These are phyloP conservation scores for Neolamprologus longior DNA, from an alignment of 2,113 vertebrate genomes.

Conservation along the genomic window DNA sequence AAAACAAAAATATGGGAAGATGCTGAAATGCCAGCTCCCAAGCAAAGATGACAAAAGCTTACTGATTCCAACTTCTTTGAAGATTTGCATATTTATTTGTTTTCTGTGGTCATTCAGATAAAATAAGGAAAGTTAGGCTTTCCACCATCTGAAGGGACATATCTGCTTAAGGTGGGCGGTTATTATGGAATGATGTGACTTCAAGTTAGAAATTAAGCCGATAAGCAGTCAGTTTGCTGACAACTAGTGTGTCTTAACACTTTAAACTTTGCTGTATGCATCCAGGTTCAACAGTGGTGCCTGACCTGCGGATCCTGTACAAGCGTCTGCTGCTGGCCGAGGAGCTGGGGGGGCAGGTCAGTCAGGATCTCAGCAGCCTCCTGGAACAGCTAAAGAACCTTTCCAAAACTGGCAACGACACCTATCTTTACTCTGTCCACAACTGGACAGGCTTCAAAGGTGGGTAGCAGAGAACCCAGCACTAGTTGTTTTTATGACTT, in stretches of 20 bases:
- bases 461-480: neutral
- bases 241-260: neutral
- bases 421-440: neutral
- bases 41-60: neutral
- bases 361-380: conserved; percentile 43
- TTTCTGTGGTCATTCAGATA: neutral
- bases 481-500: neutral
- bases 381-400: conserved; percentile 57
- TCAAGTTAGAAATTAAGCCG: neutral
- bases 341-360: conserved; percentile 59
- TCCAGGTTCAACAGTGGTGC: neutral
- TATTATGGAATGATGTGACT: neutral
- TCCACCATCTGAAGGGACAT: neutral
- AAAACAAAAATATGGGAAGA: neutral
- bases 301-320: conserved; percentile 62
- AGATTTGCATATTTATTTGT: neutral
- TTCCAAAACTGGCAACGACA: neutral
- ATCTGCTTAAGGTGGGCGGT: neutral
- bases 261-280: neutral
- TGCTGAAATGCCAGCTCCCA: neutral
- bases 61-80: neutral
- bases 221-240: neutral
- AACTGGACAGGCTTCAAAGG: conserved; percentile 34
- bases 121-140: neutral
- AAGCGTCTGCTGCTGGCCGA: conserved; percentile 61